Base-by-base conservation (phyloP, 2,113 vertebrate genomes). In the Chamaea fasciata region DNA sequence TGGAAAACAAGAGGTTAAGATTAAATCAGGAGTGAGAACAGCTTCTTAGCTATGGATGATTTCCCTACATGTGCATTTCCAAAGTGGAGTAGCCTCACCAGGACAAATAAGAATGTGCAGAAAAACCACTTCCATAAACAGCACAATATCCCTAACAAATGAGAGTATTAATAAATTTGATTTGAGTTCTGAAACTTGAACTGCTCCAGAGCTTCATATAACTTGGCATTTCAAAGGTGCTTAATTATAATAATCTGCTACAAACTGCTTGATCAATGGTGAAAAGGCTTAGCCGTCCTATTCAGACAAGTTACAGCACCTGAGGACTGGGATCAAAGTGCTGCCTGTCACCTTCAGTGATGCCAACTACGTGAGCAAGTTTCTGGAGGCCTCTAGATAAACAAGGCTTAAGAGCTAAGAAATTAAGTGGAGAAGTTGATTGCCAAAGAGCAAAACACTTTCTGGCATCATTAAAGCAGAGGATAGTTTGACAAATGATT, bases 211-310 rank as follows among this genome's bases (percentile, higher is more conserved):
- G 28, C 30, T 65, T 77, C 88, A 49, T 46, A 42, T 6, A 88
- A 46, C 18, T 77, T 82, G 67, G 46, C 67, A 93, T 37, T 93
- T 96, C 67, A 90, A 77, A 96, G 37, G 53, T 68, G 37, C 37
- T 88, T 90, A 88, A 55, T 93, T 93, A 74, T 46, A 93, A 83
- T 85, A 68, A 93, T 69, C 70, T 92, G n/a, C 63, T 92, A 93
- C 65, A 94, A 93, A 85, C 79, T 90, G 42, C 75, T 86, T 94
- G 63, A 94, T 90, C 78, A 87, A 27, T 42, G 59, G 75, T 65
- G n/a, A 88, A 90, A 62, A 5, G 0, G 50, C 46, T 88, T 76
- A 85, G 37, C 37, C 57, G 76, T 65, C 17, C 53, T 73, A 46
- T 35, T 85, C 70, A 64, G 65, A 57, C 50, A 83, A 76, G 53